phyloP scores from a whole-genome alignment of 1,140 invertebrate species.

The Leptinotarsa texana region DNA sequence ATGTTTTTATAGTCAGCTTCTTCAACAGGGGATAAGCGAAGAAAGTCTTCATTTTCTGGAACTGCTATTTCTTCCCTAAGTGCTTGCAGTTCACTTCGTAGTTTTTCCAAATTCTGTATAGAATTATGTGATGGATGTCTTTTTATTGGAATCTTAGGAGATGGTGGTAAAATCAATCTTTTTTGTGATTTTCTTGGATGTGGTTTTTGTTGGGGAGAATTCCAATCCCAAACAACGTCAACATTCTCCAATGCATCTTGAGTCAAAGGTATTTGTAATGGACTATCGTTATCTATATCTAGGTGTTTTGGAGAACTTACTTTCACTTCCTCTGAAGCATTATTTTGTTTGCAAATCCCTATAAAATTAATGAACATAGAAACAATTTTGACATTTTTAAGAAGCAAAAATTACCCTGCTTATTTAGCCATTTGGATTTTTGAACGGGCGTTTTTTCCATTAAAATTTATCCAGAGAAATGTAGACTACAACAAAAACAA shows the following conservation, averaged over 20 bases:
- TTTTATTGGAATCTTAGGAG: conserved; percentile 45
- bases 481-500: too few relatives aligned
- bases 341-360: too few relatives aligned
- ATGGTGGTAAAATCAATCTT: conserved; percentile 33
- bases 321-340: too few relatives aligned
- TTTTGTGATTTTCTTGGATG: conserved; percentile 37
- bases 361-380: too few relatives aligned
- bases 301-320: background rate
- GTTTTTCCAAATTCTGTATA: conserved; percentile 46
- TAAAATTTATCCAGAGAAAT: background rate
- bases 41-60: conserved; percentile 44
- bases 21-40: conserved; percentile 41
- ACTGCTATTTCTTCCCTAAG: conserved; percentile 47
- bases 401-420: background rate
- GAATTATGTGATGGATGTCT: conserved; percentile 41
- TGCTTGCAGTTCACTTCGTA: conserved; percentile 47
- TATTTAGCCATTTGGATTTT: background rate
- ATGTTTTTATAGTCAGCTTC: conserved; percentile 40
- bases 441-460: background rate
- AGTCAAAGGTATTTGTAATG: conserved; percentile 37
- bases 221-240: conserved; percentile 54
- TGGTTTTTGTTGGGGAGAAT: conserved; percentile 48
- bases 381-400: too few relatives aligned
- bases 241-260: conserved; percentile 49
- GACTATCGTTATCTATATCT: conserved; percentile 32